Evolutionary conservation across 2,888 invertebrate species (phyloP).

Genomic region (Drosophila tanythrix): DNA sequence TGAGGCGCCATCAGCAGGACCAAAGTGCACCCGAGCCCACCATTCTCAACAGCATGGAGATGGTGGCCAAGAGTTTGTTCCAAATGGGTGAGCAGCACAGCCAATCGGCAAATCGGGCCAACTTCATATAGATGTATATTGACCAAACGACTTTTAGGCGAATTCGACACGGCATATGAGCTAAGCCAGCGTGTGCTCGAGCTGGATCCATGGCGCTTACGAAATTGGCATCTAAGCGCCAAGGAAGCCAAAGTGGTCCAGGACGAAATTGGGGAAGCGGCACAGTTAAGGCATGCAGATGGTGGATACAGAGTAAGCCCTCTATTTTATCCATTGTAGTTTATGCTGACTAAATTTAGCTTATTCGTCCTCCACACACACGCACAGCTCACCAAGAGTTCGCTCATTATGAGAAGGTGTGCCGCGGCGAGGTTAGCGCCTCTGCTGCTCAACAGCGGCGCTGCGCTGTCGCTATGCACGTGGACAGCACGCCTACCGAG

Average conservation of each 20-base stretch:
- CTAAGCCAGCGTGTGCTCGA: constrained; percentile 74
- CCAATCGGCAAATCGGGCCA: constrained; percentile 22
- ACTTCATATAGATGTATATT: constrained; percentile 47
- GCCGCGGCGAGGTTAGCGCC: constrained; percentile 73
- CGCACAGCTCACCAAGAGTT: constrained; percentile 74
- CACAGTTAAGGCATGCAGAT: constrained; percentile 43
- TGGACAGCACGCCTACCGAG: constrained; percentile 57
- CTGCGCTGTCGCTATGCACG: constrained; percentile 73
- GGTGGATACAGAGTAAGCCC: constrained; percentile 56
- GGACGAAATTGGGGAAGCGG: constrained; percentile 14
- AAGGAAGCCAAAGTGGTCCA: constrained; percentile 44
- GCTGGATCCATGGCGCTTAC: constrained; percentile 68
- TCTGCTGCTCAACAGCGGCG: constrained; percentile 64
- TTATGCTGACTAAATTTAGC: constrained; percentile 35
- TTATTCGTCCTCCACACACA: neutral
- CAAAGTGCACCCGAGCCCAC: constrained; percentile 40
- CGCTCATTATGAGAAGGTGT: constrained; percentile 85
- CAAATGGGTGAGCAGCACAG: constrained; percentile 70
- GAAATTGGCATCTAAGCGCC: constrained; percentile 69
- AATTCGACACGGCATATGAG: constrained; percentile 73
- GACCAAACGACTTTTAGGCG: constrained; percentile 60
- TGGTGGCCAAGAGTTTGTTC: constrained; percentile 75
- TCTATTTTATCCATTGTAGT: constrained; percentile 7
- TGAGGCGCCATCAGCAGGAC: constrained; percentile 87
- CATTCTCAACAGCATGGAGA: constrained; percentile 76